Evolutionary conservation across 1,140 invertebrate species (phyloP).

Genomic region (Drosophila pruinosa): DNA sequence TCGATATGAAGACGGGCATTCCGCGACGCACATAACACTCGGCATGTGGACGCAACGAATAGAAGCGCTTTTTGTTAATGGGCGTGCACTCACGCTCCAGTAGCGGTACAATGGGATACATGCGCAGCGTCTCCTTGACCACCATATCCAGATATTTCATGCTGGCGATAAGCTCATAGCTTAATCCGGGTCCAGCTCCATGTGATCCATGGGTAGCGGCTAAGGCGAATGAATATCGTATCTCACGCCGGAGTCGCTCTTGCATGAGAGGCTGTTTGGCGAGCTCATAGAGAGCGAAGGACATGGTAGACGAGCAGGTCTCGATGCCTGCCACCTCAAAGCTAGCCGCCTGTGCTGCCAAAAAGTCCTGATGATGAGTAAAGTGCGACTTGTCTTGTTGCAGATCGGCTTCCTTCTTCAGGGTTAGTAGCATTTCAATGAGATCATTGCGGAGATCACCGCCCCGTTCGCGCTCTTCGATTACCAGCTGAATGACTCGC

Average conservation of each 20-base stretch:
- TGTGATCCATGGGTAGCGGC: constrained; percentile 37
- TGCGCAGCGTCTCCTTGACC: constrained; percentile 83
- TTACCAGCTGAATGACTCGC: constrained; percentile 74
- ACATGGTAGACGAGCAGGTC: constrained; percentile 88
- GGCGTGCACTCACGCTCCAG: constrained; percentile 77
- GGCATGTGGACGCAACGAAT: constrained; percentile 69
- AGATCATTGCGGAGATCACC: constrained; percentile 83
- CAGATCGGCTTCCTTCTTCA: constrained; percentile 80
- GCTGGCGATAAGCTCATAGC: constrained; percentile 84
- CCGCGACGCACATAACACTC: constrained; percentile 70
- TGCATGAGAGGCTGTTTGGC: constrained; percentile 88
- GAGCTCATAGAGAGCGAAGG: constrained; percentile 87
- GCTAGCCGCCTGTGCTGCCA: constrained; percentile 87
- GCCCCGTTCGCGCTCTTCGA: constrained; percentile 77
- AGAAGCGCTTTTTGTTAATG: constrained; percentile 74
- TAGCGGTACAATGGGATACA: constrained; percentile 73
- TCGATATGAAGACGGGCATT: constrained; percentile 78
- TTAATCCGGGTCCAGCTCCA: constrained; percentile 83
- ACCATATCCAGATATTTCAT: constrained; percentile 87
- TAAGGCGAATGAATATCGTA: constrained; percentile 83
- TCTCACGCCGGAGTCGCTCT: constrained; percentile 86
- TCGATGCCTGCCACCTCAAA: constrained; percentile 91
- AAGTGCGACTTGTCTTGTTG: constrained; percentile 76
- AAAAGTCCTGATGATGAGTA: constrained; percentile 78
- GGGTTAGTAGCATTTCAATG: constrained; percentile 83